Evolutionary conservation across 2,888 invertebrate species (phyloP).

Genomic region (Scaptomyza reducta): DNA sequence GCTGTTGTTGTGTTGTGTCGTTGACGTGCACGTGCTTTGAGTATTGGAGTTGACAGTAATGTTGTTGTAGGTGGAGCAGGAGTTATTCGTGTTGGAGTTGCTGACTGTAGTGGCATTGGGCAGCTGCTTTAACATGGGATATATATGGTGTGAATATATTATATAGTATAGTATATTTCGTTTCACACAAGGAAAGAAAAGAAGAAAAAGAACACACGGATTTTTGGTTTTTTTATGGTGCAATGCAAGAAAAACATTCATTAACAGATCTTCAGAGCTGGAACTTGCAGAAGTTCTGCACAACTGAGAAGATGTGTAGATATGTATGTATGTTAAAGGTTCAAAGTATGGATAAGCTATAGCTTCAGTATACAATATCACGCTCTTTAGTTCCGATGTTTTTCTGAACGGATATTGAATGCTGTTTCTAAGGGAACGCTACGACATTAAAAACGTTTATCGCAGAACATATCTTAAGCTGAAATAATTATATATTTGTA

Average conservation of each 20-base stretch:
- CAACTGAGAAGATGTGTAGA: constrained; percentile 16
- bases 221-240: constrained; percentile 55
- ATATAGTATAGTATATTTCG: constrained; percentile 9
- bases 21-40: constrained; percentile 74
- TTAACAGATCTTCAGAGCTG: constrained; percentile 23
- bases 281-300: constrained; percentile 2
- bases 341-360: constrained; percentile 13
- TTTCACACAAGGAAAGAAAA: constrained; percentile 69
- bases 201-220: constrained; percentile 69
- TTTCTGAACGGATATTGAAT: constrained; percentile 6
- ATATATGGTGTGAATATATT: constrained; percentile 21
- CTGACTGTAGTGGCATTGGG: constrained; percentile 47
- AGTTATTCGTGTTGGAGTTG: constrained; percentile 38
- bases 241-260: constrained; percentile 48
- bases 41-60: constrained; percentile 50
- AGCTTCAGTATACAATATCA: constrained; percentile 13
- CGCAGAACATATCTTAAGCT: constrained; percentile 13
- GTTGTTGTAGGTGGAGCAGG: constrained; percentile 49
- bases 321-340: not conserved
- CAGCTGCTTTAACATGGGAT: constrained; percentile 61
- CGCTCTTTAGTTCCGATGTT: not conserved
- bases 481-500: not conserved
- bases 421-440: constrained; percentile 3
- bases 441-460: constrained; percentile 38
- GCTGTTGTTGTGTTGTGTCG: constrained; percentile 52